These are phyloP conservation scores for Brachyhypopomus occidentalis DNA, from an alignment of 2,113 vertebrate species.

Conservation along the genomic window DNA sequence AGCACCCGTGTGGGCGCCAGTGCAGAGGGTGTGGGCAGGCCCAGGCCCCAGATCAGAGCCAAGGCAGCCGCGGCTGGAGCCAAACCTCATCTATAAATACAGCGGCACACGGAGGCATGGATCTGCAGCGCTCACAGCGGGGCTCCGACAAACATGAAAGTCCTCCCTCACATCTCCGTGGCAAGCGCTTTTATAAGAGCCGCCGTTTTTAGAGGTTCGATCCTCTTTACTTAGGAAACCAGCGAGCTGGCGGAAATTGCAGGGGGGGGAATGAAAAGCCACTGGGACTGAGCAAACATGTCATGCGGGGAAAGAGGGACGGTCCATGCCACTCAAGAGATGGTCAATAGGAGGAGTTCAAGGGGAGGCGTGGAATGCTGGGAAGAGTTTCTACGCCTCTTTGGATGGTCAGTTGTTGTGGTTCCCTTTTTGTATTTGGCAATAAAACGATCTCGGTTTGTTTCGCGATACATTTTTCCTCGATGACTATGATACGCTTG, in stretches of 20 bases:
- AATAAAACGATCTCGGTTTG: too few relatives aligned
- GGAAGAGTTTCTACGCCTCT: not conserved
- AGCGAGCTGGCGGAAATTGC: slow-evolving; percentile 62
- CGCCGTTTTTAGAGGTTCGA: slow-evolving; percentile 51
- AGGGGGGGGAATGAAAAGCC: slow-evolving; percentile 68
- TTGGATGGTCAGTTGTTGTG: not conserved
- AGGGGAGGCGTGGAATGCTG: not conserved
- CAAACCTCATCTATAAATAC: slow-evolving; percentile 58
- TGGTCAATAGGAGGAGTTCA: slow-evolving; percentile 5
- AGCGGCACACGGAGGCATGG: slow-evolving; percentile 37
- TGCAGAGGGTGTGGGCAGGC: slow-evolving; percentile 8
- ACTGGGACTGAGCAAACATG: slow-evolving; percentile 64
- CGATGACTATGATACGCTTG: too few relatives aligned
- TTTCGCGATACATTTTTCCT: too few relatives aligned
- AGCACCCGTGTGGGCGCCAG: not conserved
- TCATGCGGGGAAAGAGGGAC: slow-evolving; percentile 56
- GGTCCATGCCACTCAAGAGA: slow-evolving; percentile 17
- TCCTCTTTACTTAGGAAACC: slow-evolving; percentile 68
- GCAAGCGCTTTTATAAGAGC: slow-evolving; percentile 49
- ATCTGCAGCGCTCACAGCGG: slow-evolving; percentile 1
- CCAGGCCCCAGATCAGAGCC: slow-evolving; percentile 30
- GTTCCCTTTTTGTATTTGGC: not conserved
- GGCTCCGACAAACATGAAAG: slow-evolving; percentile 48
- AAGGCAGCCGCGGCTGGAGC: slow-evolving; percentile 44
- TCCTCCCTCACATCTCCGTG: slow-evolving; percentile 38